Conservation (phyloP, 2,797 vertebrate species). For the Apogon talboti region DNA sequence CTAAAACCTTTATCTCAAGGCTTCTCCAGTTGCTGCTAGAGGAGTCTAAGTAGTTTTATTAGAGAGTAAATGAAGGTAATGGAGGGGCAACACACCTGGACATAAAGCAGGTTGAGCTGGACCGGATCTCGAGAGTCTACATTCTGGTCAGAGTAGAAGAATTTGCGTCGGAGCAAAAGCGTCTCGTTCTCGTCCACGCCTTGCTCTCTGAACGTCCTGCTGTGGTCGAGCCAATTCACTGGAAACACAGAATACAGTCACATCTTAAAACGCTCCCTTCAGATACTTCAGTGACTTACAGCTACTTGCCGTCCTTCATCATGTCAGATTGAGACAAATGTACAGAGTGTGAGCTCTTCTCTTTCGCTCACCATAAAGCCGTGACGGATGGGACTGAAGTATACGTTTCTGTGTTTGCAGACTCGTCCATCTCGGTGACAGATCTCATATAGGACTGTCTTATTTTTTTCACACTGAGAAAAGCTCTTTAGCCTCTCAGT, state of each 20-base stretch:
- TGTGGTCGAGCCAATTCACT: constrained; percentile 99
- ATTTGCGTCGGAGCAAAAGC: constrained; percentile 92
- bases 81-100: constrained; percentile 62
- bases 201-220: constrained; percentile 97
- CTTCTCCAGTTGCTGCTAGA: not conserved
- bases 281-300: too few relatives aligned
- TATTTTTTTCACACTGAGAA: too few relatives aligned
- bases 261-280: not conserved
- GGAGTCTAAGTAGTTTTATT: not conserved
- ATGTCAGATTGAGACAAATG: too few relatives aligned
- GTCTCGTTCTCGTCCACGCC: constrained; percentile 97
- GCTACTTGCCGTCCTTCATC: too few relatives aligned
- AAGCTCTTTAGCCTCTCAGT: too few relatives aligned
- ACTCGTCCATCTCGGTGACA: too few relatives aligned
- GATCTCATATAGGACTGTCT: too few relatives aligned
- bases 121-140: constrained; percentile 98
- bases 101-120: constrained; percentile 94
- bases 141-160: constrained; percentile 99
- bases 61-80: constrained; percentile 1
- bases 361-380: too few relatives aligned
- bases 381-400: too few relatives aligned
- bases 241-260: constrained; percentile 29
- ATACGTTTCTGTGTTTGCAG: too few relatives aligned
- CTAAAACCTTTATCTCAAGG: not conserved
- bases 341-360: too few relatives aligned